Evolutionary conservation across 2,888 invertebrate genomes (phyloP), one percentile per base, ranked within the genome.

Genomic region (Dyspetes luteomarginatus): DNA sequence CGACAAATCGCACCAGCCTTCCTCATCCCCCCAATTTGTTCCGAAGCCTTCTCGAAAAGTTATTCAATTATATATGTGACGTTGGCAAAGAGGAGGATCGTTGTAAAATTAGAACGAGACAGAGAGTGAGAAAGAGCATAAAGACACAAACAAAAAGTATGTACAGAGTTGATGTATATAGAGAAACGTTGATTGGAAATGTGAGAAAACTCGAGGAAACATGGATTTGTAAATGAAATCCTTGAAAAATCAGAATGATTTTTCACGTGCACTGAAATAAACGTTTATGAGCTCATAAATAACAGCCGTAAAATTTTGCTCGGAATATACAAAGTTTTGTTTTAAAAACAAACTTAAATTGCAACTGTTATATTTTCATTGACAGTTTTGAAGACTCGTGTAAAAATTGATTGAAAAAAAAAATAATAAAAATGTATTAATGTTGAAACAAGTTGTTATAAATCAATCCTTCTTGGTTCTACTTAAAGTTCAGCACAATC

Each of bases 51-150:
- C 81, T 81, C 73, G 67, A 83, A 83, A 83, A 82, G 75, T 82
- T 82, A 78, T 81, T 78, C 73, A 82, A 83, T 82, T 82, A 81
- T 78, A n/a, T n/a, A 75, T 58, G 69, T 64, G 48, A 60, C 55
- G 60, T 71, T 79, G 41, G 50, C 28, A 64, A 68, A 65, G 45
- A 76, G 69, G 60, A 76, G 73, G 52, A 64, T 73, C 58, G 30
- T 9, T 69, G 50, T 55, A 22, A 45, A 76, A 72, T 68, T 36
- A 64, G 17, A 78, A 78, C 56, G 58, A 50, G 64, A 56, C 48
- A n/a, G 50, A 41, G 55, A 24, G 36, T 48, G 48, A 15, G 15
- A 4, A 17, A 4, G 48, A 17, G 19, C 0, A 50, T 55, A 58
- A 58, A 76, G 30, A 22, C 52, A 19, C 4, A 9, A 43, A 28